A percentile compares a stretch with the other conserved stretches of the same genome.
These are phyloP conservation scores for Turdus rufiventris DNA, from an alignment of 2,113 vertebrate genomes.

Conservation along the genomic window DNA sequence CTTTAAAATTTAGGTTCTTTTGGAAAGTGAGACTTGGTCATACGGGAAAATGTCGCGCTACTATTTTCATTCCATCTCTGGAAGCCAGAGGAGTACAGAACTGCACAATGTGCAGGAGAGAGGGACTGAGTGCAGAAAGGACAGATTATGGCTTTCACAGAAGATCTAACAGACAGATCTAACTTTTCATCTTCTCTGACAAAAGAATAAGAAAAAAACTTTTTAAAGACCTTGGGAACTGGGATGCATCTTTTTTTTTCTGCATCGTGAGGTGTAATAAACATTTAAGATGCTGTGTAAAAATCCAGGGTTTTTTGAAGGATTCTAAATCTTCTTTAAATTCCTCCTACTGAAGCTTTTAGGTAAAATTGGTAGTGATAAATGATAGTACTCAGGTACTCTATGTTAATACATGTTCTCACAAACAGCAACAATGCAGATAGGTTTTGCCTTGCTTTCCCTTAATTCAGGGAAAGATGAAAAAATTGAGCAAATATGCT, in stretches of 20 bases:
- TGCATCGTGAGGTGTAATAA: not conserved
- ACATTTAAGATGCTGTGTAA: not conserved
- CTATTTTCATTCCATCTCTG: not conserved
- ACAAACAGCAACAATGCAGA: not conserved
- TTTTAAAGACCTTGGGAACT: not conserved
- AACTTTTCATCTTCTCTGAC: not conserved
- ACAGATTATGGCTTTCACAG: not conserved
- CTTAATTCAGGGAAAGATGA: not conserved
- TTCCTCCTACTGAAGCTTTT: not conserved
- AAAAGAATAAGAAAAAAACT: not conserved
- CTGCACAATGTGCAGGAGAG: not conserved
- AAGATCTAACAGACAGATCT: not conserved
- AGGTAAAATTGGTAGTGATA: not conserved
- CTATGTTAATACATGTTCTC: not conserved
- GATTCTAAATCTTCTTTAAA: not conserved
- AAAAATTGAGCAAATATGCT: not conserved
- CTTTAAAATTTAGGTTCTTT: not conserved
- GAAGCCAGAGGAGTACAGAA: not conserved
- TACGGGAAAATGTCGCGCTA: not conserved
- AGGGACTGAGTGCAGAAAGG: rapidly evolving
- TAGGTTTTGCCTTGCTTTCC: not conserved
- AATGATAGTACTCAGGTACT: not conserved
- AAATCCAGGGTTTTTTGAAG: not conserved
- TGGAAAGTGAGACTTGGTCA: not conserved
- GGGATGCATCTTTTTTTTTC: not conserved